Evolutionary conservation across 2,888 invertebrate genomes (phyloP).

Genomic region (Drosophila planitibia): DNA sequence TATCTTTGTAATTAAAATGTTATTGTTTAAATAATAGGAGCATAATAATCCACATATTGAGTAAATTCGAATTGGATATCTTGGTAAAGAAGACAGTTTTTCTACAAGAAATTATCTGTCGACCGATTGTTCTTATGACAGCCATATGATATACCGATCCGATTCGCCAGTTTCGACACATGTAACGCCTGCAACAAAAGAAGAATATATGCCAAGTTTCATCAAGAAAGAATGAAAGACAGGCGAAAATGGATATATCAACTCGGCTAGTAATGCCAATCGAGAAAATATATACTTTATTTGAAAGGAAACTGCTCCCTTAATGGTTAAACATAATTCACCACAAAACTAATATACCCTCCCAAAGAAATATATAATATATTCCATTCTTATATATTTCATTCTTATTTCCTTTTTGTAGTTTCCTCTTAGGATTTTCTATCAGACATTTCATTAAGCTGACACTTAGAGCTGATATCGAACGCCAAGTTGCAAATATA

Average conservation of each 20-base stretch:
- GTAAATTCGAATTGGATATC: too few relatives aligned
- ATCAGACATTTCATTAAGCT: background rate
- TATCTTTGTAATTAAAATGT: too few relatives aligned
- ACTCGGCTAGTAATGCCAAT: background rate
- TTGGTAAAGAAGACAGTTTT: too few relatives aligned
- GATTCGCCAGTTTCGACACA: background rate
- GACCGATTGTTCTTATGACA: too few relatives aligned
- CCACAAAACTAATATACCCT: background rate
- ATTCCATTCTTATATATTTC: background rate
- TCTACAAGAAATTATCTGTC: too few relatives aligned
- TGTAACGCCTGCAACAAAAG: background rate
- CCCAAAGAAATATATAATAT: background rate
- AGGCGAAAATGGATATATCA: fast-evolving
- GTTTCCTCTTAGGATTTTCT: background rate
- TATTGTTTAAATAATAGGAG: too few relatives aligned
- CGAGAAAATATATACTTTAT: background rate
- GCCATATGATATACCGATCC: background rate
- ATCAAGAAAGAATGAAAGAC: background rate
- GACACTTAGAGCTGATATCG: conserved; percentile 14
- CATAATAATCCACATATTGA: too few relatives aligned
- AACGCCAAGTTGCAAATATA: conserved; percentile 9
- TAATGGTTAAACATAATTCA: background rate
- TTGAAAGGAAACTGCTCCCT: background rate
- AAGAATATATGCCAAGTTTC: too few relatives aligned
- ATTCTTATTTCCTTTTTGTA: background rate